Evolutionary conservation across 2,797 vertebrate species (phyloP), one percentile per base, ranked within the genome.

Genomic region (Fistularia tabacaria): DNA sequence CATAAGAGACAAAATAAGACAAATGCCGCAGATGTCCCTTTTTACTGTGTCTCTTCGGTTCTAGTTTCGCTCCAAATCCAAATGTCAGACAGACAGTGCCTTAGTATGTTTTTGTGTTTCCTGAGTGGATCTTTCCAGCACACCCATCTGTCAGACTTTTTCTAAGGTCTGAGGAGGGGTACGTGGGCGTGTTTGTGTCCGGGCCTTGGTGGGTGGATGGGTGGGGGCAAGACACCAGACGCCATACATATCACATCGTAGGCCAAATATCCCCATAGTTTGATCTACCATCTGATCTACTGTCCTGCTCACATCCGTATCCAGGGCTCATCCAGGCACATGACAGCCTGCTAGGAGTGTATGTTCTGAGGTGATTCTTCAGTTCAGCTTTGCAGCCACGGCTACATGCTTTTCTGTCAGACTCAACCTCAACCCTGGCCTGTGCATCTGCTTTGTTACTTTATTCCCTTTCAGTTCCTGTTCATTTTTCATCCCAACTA

Each of bases 51-150:
- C 62, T 61, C 69, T 68, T 37, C 46, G 60, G 62, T 71, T 62
- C 64, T 52, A 49, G 39, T 81, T 85, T 71, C 62, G 52, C 58
- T 79, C 75, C 75, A 85, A 85, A 84, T 84, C 75, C 69, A 69
- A 76, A 80, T 40, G 51, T 84, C 76, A 81, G 76, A 81, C 77
- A 79, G 76, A 77, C 67, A 80, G 77, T 47, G 72, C 64, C 71
- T 84, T 79, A 73, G 62, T 80, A 81, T 85, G 77, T 85, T 87
- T 85, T 81, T 79, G 25, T 25, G 74, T 87, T 76, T 85, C 83
- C 77, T 64, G 62, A 79, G 75, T 79, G 75, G 76, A 80, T 79
- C 69, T 82, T 78, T 71, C 71, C 72, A 82, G 68, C 69, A 66
- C 64, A 77, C 69, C 84, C 77, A 83, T 90, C 84, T 87, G 85